phyloP scores from a whole-genome alignment of 2,797 vertebrate species.

The Hirundo rustica region DNA sequence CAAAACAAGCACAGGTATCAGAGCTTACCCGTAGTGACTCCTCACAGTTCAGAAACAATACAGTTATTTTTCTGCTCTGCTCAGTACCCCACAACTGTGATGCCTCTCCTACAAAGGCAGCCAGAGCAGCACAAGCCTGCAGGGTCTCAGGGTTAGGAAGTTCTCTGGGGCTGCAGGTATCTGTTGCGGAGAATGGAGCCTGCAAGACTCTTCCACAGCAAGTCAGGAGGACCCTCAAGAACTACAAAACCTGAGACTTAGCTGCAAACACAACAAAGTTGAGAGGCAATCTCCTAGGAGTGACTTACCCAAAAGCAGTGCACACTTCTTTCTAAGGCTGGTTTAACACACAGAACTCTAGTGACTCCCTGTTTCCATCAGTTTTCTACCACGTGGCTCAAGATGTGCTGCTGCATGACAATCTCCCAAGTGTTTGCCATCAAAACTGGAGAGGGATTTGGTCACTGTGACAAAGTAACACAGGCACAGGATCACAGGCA shows the following conservation, averaged over 20 bases:
- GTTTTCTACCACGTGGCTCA: not conserved
- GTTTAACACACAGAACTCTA: not conserved
- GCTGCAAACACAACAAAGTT: not conserved
- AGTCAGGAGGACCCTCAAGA: not conserved
- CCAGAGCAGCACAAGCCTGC: not conserved
- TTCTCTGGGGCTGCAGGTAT: not conserved
- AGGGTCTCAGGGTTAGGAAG: not conserved
- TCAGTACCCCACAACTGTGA: not conserved
- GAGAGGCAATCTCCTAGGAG: not conserved
- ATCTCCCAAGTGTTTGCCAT: not conserved
- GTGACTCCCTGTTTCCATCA: not conserved
- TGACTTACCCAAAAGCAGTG: not conserved
- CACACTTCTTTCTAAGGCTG: not conserved
- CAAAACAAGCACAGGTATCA: not conserved
- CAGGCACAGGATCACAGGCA: not conserved
- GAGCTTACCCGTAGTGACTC: not conserved
- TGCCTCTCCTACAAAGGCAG: not conserved
- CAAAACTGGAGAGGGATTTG: not conserved
- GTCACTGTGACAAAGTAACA: not conserved
- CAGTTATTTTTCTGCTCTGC: not conserved
- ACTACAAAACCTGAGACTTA: not conserved
- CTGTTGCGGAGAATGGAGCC: not conserved
- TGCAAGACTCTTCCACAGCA: not conserved
- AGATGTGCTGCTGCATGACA: rapidly evolving
- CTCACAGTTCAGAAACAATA: not conserved